phyloP scores from a whole-genome alignment of 2,113 vertebrate genomes.

The Marmota flaviventris region DNA sequence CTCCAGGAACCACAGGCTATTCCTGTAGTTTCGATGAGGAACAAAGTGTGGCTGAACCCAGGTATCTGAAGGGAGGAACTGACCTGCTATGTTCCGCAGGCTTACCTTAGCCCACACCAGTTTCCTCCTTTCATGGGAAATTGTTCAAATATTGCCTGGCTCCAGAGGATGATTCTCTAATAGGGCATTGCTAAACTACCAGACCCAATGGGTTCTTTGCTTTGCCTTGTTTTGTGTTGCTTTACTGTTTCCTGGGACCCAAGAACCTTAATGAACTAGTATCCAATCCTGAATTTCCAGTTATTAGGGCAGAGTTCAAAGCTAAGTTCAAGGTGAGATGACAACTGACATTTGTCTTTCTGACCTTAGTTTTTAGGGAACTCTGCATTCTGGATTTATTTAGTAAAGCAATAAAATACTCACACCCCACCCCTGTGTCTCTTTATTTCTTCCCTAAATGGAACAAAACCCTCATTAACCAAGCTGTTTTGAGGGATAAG shows the following conservation, averaged over 20 bases:
- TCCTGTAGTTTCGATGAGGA: neutral
- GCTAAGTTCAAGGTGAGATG: neutral
- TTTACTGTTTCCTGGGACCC: conserved; percentile 13
- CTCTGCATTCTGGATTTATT: neutral
- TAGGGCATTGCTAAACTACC: neutral
- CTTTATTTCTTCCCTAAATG: conserved; percentile 20
- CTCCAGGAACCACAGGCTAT: neutral
- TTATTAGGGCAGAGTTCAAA: neutral
- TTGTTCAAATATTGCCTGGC: neutral
- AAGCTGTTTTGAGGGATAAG: neutral
- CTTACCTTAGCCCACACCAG: neutral
- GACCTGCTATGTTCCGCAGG: neutral
- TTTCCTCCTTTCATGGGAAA: neutral
- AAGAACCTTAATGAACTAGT: conserved; percentile 23
- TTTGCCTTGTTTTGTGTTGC: neutral
- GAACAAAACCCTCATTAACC: conserved; percentile 9
- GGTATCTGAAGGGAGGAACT: neutral
- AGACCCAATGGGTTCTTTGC: neutral
- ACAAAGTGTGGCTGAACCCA: neutral
- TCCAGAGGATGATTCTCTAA: neutral
- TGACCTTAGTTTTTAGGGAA: neutral
- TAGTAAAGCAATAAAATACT: conserved; percentile 52
- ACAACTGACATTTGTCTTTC: neutral
- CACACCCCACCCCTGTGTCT: neutral
- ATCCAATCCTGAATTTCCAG: neutral